These are phyloP conservation scores for Drosophila rellima DNA, from an alignment of 2,888 invertebrate genomes.

Conservation along the genomic window DNA sequence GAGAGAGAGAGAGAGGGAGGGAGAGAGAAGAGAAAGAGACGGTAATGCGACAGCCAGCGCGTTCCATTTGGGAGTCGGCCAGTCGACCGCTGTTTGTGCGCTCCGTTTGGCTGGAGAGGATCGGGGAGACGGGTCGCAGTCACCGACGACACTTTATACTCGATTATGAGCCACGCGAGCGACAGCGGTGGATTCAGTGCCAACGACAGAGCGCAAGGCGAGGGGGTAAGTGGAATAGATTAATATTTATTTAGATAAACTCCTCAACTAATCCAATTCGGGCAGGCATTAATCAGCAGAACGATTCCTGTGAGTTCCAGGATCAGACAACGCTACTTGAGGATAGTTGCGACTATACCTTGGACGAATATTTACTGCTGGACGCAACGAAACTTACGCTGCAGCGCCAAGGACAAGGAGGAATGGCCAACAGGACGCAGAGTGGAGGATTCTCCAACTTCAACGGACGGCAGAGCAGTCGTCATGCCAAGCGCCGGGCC, in stretches of 20 bases:
- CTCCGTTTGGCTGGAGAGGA: slow-evolving; percentile 88
- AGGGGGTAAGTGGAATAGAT: slow-evolving; percentile 26
- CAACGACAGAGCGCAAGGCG: slow-evolving; percentile 54
- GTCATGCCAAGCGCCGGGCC: slow-evolving; percentile 57
- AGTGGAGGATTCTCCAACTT: slow-evolving; percentile 12
- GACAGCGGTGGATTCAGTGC: slow-evolving; percentile 55
- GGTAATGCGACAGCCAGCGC: slow-evolving; percentile 84
- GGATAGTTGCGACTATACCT: slow-evolving; percentile 51
- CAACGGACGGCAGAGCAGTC: slow-evolving; percentile 45
- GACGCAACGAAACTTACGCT: slow-evolving; percentile 70
- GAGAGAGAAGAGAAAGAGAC: neutral
- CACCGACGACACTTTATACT: slow-evolving; percentile 84
- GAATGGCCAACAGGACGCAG: slow-evolving; percentile 34
- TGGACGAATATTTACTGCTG: slow-evolving; percentile 63
- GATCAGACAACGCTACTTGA: slow-evolving; percentile 37
- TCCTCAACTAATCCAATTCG: neutral
- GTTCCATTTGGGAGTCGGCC: slow-evolving; percentile 88
- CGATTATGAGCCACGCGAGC: slow-evolving; percentile 81
- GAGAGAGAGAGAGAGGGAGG: neutral
- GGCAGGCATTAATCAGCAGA: slow-evolving; percentile 45
- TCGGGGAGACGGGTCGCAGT: slow-evolving; percentile 87
- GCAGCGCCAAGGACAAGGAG: slow-evolving; percentile 54
- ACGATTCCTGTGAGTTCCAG: slow-evolving; percentile 50
- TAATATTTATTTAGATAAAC: neutral
- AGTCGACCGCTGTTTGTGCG: slow-evolving; percentile 88